phyloP scores from a whole-genome alignment of 2,797 vertebrate species.

The Petrocephalus sullivani region DNA sequence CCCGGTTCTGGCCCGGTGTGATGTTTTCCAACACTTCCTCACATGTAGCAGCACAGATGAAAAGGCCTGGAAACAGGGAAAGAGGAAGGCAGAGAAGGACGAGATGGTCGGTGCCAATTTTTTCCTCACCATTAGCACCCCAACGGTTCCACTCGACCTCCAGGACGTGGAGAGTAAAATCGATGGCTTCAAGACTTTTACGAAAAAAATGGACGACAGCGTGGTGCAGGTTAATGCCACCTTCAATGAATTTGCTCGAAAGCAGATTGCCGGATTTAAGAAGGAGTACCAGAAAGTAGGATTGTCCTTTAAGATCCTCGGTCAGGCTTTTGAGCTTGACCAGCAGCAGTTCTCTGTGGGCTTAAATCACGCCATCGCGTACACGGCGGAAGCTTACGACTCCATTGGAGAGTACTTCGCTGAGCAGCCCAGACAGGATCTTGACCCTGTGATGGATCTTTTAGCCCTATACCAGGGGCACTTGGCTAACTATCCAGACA shows the following conservation, averaged over 20 bases:
- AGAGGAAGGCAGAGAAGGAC: slow-evolving; percentile 92
- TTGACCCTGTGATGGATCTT: slow-evolving; percentile 91
- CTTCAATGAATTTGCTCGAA: slow-evolving; percentile 83
- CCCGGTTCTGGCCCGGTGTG: slow-evolving; percentile 83
- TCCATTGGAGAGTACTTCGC: slow-evolving; percentile 89
- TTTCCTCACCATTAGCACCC: slow-evolving; percentile 89
- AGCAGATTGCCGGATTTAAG: slow-evolving; percentile 92
- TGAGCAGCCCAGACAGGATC: slow-evolving; percentile 88
- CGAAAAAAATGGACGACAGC: slow-evolving; percentile 93
- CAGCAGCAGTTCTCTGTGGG: slow-evolving; percentile 81
- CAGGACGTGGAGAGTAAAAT: slow-evolving; percentile 92
- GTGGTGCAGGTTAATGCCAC: slow-evolving; percentile 85
- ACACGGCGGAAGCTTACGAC: slow-evolving; percentile 88
- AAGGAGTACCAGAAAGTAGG: slow-evolving; percentile 98
- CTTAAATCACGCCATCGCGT: slow-evolving; percentile 90
- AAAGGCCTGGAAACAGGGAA: slow-evolving; percentile 95
- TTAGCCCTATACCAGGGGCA: slow-evolving; percentile 94
- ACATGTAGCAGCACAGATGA: slow-evolving; percentile 87
- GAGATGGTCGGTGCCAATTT: slow-evolving; percentile 98
- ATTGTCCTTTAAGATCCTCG: slow-evolving; percentile 82
- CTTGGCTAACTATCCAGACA: slow-evolving; percentile 95
- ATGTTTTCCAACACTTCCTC: slow-evolving; percentile 95
- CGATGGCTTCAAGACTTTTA: slow-evolving; percentile 90
- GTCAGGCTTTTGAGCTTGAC: slow-evolving; percentile 94
- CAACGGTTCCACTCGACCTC: slow-evolving; percentile 71